Evolutionary conservation across 1,140 invertebrate species (phyloP).

Genomic region (Sycobia sp.): DNA sequence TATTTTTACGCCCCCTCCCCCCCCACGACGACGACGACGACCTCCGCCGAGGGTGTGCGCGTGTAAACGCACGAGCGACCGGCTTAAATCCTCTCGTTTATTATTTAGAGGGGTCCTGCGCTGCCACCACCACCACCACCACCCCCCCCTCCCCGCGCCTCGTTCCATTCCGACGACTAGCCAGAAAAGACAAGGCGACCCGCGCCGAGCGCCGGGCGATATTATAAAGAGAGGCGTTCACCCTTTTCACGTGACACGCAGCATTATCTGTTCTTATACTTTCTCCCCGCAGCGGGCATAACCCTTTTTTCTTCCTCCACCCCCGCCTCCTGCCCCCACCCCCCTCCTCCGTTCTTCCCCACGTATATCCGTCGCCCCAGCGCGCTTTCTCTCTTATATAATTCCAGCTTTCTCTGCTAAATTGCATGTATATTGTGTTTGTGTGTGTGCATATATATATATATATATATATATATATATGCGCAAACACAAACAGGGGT

Average conservation of each 20-base stretch:
- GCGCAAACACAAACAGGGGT: no score
- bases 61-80: conserved; percentile 39
- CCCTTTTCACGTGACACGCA: conserved; percentile 51
- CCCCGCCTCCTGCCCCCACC: not conserved
- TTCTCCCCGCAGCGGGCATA: conserved; percentile 25
- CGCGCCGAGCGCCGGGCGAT: conserved; percentile 12
- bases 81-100: conserved; percentile 61
- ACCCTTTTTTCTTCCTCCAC: conserved; percentile 2
- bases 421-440: no score
- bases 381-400: no score
- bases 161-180: conserved; percentile 19
- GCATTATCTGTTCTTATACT: conserved; percentile 55
- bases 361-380: no score
- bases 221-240: conserved; percentile 40
- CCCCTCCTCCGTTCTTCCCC: no score
- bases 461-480: no score
- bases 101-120: conserved; percentile 61
- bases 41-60: no score
- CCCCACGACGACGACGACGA: no score
- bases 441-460: no score
- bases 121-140: no score
- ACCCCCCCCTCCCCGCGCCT: no score
- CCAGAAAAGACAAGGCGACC: conserved; percentile 21
- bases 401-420: no score
- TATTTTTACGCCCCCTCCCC: conserved; percentile 57